A percentile compares a stretch with the other conserved stretches of the same genome.
phyloP scores from a whole-genome alignment of 2,113 vertebrate species.

The Leptodactylus fuscus region DNA sequence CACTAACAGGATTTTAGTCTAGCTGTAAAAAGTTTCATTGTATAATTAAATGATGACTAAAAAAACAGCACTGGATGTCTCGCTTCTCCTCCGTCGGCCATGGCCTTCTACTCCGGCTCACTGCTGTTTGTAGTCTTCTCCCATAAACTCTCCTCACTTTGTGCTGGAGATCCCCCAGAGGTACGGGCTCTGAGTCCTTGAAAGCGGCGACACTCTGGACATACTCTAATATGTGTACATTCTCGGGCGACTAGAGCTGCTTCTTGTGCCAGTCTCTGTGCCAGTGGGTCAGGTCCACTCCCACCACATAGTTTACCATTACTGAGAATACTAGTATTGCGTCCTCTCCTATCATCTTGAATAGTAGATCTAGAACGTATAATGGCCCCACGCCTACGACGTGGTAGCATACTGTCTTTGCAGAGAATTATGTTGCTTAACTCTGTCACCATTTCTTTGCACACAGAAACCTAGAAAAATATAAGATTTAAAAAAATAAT shows the following conservation, averaged over 20 bases:
- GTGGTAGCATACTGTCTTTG: constrained; percentile 88
- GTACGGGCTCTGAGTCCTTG: constrained; percentile 87
- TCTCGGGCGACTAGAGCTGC: constrained; percentile 88
- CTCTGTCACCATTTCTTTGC: constrained; percentile 95
- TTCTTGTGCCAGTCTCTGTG: constrained; percentile 93
- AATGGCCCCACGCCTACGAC: constrained; percentile 75
- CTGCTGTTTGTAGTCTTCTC: constrained; percentile 95
- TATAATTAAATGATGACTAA: constrained; percentile 67
- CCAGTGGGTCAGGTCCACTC: constrained; percentile 85
- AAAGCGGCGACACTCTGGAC: constrained; percentile 94
- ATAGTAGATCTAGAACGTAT: constrained; percentile 76
- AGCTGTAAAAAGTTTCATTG: constrained; percentile 63
- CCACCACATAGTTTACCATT: constrained; percentile 94
- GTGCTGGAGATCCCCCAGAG: constrained; percentile 78
- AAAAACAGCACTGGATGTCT: constrained; percentile 28
- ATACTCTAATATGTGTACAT: constrained; percentile 95
- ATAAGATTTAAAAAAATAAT: background rate
- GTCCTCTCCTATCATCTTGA: constrained; percentile 82
- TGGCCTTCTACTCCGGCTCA: constrained; percentile 86
- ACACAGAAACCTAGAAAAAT: constrained; percentile 89
- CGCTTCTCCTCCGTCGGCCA: background rate
- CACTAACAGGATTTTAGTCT: constrained; percentile 28
- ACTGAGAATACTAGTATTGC: constrained; percentile 78
- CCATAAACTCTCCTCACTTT: constrained; percentile 94
- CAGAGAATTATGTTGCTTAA: constrained; percentile 93